Evolutionary conservation across 2,888 invertebrate species (phyloP).

Genomic region (Nemurella pictetii): DNA sequence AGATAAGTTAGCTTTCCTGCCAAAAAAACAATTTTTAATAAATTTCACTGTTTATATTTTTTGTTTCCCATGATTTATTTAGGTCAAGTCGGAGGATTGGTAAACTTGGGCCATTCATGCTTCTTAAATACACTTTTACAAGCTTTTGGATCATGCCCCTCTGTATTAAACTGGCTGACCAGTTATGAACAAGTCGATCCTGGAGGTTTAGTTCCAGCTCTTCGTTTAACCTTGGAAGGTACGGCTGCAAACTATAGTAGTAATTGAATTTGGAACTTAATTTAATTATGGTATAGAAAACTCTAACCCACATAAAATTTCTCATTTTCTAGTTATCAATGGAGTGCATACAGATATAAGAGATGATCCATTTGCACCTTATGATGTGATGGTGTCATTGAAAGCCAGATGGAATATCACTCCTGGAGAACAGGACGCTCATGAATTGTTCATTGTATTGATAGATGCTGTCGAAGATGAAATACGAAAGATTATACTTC

Average conservation of each 20-base stretch:
- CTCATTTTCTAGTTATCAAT: conserved; percentile 62
- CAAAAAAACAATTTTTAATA: no score
- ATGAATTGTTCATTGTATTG: conserved; percentile 88
- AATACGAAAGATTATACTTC: conserved; percentile 40
- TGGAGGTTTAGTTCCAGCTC: conserved; percentile 64
- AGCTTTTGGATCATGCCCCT: conserved; percentile 84
- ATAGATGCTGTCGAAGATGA: conserved; percentile 91
- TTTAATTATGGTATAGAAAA: no score
- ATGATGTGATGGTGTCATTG: conserved; percentile 73
- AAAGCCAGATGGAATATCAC: conserved; percentile 83
- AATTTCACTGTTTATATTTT: no score
- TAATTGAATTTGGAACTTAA: conserved; percentile 2
- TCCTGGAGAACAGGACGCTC: conserved; percentile 90
- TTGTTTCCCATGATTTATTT: conserved; percentile 36
- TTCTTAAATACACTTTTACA: conserved; percentile 91
- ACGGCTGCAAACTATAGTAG: conserved; percentile 44
- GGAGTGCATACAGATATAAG: conserved; percentile 68
- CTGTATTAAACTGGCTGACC: conserved; percentile 78
- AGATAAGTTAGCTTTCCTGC: not conserved
- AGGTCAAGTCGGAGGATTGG: conserved; percentile 81
- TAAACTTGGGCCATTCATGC: conserved; percentile 90
- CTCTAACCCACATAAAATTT: not conserved
- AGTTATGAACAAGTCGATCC: conserved; percentile 26
- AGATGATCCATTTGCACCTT: conserved; percentile 61
- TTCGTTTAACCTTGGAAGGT: conserved; percentile 77